A percentile compares a stretch with the other conserved stretches of the same genome.
Evolutionary conservation across 2,888 invertebrate genomes (phyloP).

Genomic region (Gasteruption jaculator): DNA sequence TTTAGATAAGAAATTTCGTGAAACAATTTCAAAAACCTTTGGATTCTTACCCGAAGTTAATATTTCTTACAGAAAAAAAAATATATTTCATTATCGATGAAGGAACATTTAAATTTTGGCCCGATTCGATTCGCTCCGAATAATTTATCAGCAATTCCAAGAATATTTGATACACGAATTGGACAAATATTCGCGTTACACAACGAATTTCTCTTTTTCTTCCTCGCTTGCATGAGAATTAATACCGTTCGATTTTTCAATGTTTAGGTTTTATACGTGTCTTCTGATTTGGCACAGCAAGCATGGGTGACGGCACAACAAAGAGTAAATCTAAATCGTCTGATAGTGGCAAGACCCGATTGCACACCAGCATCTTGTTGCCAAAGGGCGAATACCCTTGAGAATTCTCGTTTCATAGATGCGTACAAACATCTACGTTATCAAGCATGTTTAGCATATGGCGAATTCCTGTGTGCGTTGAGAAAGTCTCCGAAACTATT

Average conservation of each 20-base stretch:
- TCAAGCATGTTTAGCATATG: slow-evolving; percentile 67
- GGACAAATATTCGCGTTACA: too few relatives aligned
- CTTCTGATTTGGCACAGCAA: slow-evolving; percentile 63
- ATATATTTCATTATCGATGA: too few relatives aligned
- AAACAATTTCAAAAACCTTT: too few relatives aligned
- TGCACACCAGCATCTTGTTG: slow-evolving; percentile 74
- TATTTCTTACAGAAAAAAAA: too few relatives aligned
- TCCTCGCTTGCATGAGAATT: too few relatives aligned
- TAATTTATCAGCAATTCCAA: not conserved
- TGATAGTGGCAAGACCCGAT: slow-evolving; percentile 72
- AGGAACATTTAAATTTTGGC: too few relatives aligned
- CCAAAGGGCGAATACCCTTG: slow-evolving; percentile 63
- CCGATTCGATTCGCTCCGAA: too few relatives aligned
- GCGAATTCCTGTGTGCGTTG: slow-evolving; percentile 66
- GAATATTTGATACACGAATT: not conserved
- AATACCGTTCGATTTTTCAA: too few relatives aligned
- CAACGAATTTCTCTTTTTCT: not conserved
- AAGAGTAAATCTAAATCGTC: slow-evolving; percentile 71
- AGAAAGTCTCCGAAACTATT: slow-evolving; percentile 67
- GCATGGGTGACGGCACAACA: slow-evolving; percentile 89
- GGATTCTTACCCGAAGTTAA: too few relatives aligned
- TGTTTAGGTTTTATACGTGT: slow-evolving; percentile 54
- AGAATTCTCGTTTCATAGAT: slow-evolving; percentile 68
- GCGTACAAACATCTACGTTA: slow-evolving; percentile 80
- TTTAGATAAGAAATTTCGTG: too few relatives aligned